Conservation (phyloP, 2,113 vertebrate genomes). For the Cryptotis parvus region DNA sequence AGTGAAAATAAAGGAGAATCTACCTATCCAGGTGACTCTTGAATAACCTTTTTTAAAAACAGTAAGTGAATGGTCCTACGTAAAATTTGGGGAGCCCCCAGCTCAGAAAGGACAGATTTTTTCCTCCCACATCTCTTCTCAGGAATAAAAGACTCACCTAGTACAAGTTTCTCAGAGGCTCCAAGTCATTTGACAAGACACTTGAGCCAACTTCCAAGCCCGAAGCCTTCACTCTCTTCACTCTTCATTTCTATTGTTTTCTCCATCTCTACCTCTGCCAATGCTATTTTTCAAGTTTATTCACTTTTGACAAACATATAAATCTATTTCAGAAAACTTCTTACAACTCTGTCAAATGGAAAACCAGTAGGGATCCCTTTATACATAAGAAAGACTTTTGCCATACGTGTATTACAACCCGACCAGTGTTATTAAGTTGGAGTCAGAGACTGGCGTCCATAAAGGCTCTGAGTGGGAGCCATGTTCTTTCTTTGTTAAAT, state of each 20-base stretch:
- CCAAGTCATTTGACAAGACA: background rate
- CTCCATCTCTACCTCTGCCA: background rate
- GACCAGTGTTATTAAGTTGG: constrained; percentile 31
- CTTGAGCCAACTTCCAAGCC: background rate
- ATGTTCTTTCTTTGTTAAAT: constrained; percentile 65
- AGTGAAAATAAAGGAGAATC: background rate
- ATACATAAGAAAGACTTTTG: constrained; percentile 34
- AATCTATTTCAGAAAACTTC: constrained; percentile 36
- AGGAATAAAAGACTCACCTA: background rate
- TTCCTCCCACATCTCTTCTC: background rate
- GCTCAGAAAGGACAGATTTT: background rate
- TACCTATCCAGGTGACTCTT: background rate
- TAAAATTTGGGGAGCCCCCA: background rate
- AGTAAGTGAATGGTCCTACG: background rate
- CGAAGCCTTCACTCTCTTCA: background rate
- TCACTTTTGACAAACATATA: constrained; percentile 55
- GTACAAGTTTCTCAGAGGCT: background rate
- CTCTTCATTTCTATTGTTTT: background rate
- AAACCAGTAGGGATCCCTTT: constrained; percentile 25
- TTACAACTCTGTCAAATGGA: constrained; percentile 36
- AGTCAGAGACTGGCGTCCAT: background rate
- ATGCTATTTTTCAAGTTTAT: background rate
- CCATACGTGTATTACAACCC: constrained; percentile 25
- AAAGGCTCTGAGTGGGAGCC: background rate
- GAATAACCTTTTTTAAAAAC: background rate